phyloP scores from a whole-genome alignment of 2,797 vertebrate genomes.

The Acanthurus lineatus region DNA sequence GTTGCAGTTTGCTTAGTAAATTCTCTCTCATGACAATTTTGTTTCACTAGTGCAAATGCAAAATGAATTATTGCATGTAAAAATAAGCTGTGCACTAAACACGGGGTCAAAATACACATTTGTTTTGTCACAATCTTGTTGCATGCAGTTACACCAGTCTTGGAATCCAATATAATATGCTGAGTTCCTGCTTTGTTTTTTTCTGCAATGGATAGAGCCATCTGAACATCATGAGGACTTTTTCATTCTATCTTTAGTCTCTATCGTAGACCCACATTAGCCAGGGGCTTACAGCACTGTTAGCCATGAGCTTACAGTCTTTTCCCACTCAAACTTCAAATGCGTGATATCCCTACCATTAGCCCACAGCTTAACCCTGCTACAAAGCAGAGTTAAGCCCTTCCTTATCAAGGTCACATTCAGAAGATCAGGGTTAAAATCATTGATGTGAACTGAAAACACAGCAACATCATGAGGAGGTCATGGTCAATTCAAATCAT shows the following conservation, averaged over 20 bases:
- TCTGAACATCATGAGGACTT: slow-evolving; percentile 20
- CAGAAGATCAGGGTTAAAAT: slow-evolving; percentile 20
- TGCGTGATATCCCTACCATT: slow-evolving; percentile 28
- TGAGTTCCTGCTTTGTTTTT: neutral
- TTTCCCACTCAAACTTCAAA: slow-evolving; percentile 56
- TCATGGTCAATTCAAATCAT: slow-evolving; percentile 26
- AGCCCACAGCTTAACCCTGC: slow-evolving; percentile 39
- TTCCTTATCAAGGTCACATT: slow-evolving; percentile 18
- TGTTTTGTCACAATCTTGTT: neutral
- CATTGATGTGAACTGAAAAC: slow-evolving; percentile 24
- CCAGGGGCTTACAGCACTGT: slow-evolving; percentile 37
- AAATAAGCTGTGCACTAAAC: neutral
- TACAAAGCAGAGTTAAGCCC: slow-evolving; percentile 6
- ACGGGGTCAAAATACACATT: neutral
- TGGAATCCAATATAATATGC: neutral
- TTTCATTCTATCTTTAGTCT: slow-evolving; percentile 48
- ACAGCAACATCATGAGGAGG: slow-evolving; percentile 6
- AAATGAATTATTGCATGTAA: no score
- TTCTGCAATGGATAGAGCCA: slow-evolving; percentile 29
- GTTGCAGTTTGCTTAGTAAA: no score
- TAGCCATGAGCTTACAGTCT: slow-evolving; percentile 37
- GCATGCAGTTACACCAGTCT: neutral
- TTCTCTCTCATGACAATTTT: no score
- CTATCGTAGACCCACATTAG: slow-evolving; percentile 8
- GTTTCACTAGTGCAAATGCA: no score